Evolutionary conservation across 2,888 invertebrate species (phyloP), one percentile per base, ranked within the genome.

Genomic region (Drosophila prolongata): DNA sequence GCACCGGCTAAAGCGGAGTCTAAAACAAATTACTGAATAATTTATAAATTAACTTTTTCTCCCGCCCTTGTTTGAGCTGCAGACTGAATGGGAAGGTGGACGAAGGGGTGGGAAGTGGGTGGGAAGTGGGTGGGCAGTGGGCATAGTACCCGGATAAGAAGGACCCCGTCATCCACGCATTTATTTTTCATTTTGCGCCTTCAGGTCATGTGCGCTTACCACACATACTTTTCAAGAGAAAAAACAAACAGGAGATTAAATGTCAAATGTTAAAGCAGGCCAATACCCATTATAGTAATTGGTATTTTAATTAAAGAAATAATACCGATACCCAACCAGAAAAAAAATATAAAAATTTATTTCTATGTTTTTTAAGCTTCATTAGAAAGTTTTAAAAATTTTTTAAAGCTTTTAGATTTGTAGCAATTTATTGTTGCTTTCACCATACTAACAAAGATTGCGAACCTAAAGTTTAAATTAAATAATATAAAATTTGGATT

Each of bases 21-120:
- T 77, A 89, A 87, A 89, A 89, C 86, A 89, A 89, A 90, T 89
- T 89, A 89, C 88, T 90, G 83, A 90, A 87, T 87, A 88, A 90
- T 87, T 90, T 89, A 88, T 82, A 90, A 88, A 79, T 80, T 80
- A 83, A 78, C 74, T 85, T 82, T 80, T 87, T 81, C 75, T 75
- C 57, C 67, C 73, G 44, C 53, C 47, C 47, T 82, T 83, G 82
- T 88, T 60, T 65, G 75, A 76, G 68, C 30, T 72, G 60, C 60
- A 75, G 78, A 84, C 80, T 80, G 87, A 56, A 55, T 55, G 44
- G 38, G 27, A 13, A 46, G 58, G 57, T 42, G 53, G 16, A 49
- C 35, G 56, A 50, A n/a, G n/a, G n/a, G n/a, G n/a, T n/a, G n/a
- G n/a, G n/a, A n/a, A 44, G 57, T 68, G 54, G 54, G 60, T 14